Evolutionary conservation across 2,113 vertebrate genomes (phyloP), one percentile per base, ranked within the genome.

Genomic region (Ophiodon elongatus): DNA sequence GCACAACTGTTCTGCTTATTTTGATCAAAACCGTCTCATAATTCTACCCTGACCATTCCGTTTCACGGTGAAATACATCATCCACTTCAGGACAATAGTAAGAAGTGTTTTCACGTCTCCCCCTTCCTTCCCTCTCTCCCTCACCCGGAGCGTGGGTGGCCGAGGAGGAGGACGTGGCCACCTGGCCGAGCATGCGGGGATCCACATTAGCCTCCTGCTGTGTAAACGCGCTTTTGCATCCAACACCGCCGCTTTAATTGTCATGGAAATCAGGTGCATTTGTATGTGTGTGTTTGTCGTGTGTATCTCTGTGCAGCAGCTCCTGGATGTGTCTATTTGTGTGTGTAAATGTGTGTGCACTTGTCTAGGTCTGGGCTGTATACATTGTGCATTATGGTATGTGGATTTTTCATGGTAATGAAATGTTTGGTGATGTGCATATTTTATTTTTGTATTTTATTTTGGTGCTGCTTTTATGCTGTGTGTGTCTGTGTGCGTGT

Each of bases 231-330:
- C 85, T 84, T 90, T 78, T 75, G 77, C 86, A 90, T 95, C 89
- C 85, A 91, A 71, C 70, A 79, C 76, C 27, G 52, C 78, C 68
- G 77, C 83, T 94, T 92, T 91, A 85, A 95, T 94, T 95, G 92
- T 95, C 85, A 93, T 95, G 93, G 92, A 91, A 95, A 95, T 94
- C 71, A 90, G 82, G 72, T 87, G 21, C 54, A 39, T 68, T 19
- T 76, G 27, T 72, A 33, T 73, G 70, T 60, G 75, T 74, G 50
- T 62, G 65, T 76, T 68, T 84, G 64, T 52, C 63, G 39, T 63
- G 45, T 43, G 25, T 56, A 37, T 54, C 43, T 60, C 57, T 43
- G 35, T 83, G 85, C 43, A 71, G 39, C 43, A 72, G 57, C 57
- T 41, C 15, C 35, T 41, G n/a, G 21, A 77, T 59, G 72, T 64